Evolutionary conservation across 1,140 invertebrate species (phyloP).

Genomic region (Sitodiplosis mosellana): DNA sequence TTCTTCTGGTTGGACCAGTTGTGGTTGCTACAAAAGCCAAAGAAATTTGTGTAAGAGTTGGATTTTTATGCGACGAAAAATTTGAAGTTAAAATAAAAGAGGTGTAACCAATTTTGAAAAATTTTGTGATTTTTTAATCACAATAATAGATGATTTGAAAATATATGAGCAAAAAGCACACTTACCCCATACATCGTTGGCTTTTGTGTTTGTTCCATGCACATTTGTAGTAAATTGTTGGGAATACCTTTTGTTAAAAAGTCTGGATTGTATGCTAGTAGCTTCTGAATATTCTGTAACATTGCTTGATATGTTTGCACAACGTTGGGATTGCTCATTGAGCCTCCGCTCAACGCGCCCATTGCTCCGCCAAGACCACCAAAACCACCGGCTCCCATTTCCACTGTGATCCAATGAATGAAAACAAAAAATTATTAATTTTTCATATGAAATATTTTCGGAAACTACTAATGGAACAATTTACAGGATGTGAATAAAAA

Average conservation of each 20-base stretch:
- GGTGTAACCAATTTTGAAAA: no score
- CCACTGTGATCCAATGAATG: slow-evolving; percentile 27
- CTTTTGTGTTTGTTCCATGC: slow-evolving; percentile 20
- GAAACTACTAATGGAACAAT: no score
- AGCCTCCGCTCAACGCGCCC: slow-evolving; percentile 26
- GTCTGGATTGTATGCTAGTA: slow-evolving; percentile 20
- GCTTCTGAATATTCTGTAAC: slow-evolving; percentile 20
- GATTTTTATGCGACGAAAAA: background rate
- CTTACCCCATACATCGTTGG: background rate
- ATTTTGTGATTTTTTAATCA: background rate
- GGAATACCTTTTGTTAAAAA: slow-evolving; percentile 24
- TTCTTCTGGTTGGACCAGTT: slow-evolving; percentile 30
- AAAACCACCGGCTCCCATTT: slow-evolving; percentile 31
- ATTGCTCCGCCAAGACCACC: slow-evolving; percentile 31
- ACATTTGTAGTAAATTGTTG: slow-evolving; percentile 24
- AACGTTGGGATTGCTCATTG: slow-evolving; percentile 17
- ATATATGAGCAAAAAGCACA: background rate
- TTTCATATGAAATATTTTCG: background rate
- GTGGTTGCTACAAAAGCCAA: slow-evolving; percentile 8
- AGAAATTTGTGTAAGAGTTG: background rate
- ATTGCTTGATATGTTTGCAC: slow-evolving; percentile 19
- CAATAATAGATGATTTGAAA: background rate
- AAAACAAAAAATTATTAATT: background rate
- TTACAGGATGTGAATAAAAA: no score
- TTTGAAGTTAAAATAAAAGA: no score